Evolutionary conservation across 2,888 invertebrate genomes (phyloP).

Genomic region (Micropterix aruncella): DNA sequence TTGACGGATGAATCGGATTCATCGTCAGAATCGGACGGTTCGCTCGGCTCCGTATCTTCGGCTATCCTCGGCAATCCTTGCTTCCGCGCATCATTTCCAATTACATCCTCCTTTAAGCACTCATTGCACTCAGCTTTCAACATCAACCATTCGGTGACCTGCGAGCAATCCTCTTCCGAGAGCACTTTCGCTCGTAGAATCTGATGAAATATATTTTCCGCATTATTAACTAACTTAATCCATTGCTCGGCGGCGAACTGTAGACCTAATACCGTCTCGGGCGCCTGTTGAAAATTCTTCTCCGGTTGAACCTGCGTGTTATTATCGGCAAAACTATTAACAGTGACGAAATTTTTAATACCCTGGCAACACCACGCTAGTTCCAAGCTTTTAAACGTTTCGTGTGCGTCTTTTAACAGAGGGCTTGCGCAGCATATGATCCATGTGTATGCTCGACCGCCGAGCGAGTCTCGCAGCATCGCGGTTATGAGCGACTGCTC

Average conservation of each 20-base stretch:
- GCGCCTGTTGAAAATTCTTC: slow-evolving; percentile 16
- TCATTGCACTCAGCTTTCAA: slow-evolving; percentile 81
- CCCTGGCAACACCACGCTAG: slow-evolving; percentile 51
- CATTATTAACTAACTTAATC: slow-evolving; percentile 70
- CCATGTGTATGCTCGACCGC: slow-evolving; percentile 60
- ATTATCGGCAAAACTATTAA: slow-evolving; percentile 54
- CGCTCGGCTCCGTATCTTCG: slow-evolving; percentile 42
- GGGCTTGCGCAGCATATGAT: slow-evolving; percentile 61
- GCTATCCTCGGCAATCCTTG: slow-evolving; percentile 35
- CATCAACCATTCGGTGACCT: slow-evolving; percentile 67
- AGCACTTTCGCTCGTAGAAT: slow-evolving; percentile 56
- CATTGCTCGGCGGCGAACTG: slow-evolving; percentile 76
- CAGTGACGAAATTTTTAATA: slow-evolving; percentile 55
- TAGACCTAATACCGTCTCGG: slow-evolving; percentile 31
- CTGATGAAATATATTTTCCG: slow-evolving; percentile 69
- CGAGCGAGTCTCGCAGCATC: slow-evolving; percentile 58
- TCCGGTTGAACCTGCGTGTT: slow-evolving; percentile 39
- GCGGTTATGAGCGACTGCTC: slow-evolving; percentile 56
- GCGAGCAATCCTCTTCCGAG: slow-evolving; percentile 57
- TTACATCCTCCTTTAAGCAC: slow-evolving; percentile 47
- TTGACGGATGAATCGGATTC: slow-evolving; percentile 44
- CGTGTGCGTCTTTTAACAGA: slow-evolving; percentile 48
- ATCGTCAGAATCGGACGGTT: slow-evolving; percentile 43
- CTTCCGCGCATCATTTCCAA: slow-evolving; percentile 26
- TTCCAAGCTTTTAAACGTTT: slow-evolving; percentile 54